Percentiles rank a stretch among this genome's conserved stretches.
Conservation (phyloP, 2,888 invertebrate species). For the Trichogramma evanescens region DNA sequence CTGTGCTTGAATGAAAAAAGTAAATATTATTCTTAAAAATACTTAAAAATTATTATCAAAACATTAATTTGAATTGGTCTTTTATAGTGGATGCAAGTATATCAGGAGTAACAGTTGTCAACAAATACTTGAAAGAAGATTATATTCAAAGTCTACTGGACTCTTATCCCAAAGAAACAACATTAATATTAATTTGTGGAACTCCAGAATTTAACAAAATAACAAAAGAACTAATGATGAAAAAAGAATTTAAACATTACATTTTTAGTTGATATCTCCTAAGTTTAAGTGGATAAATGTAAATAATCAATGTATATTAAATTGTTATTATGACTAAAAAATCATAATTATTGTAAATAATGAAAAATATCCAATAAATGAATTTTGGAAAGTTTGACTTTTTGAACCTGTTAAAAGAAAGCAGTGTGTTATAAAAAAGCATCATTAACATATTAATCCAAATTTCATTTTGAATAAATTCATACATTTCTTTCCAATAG, state of each 20-base stretch:
- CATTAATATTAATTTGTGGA: constrained; percentile 41
- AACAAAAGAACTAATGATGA: too few relatives aligned
- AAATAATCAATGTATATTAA: neutral
- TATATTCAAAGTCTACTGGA: constrained; percentile 24
- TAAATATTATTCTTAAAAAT: constrained; percentile 15
- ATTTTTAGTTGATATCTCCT: too few relatives aligned
- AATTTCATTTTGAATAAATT: too few relatives aligned
- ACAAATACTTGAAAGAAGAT: constrained; percentile 27
- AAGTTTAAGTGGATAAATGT: too few relatives aligned
- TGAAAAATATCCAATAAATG: neutral
- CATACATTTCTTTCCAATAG: too few relatives aligned
- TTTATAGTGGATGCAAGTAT: constrained; percentile 26
- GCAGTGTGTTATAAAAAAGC: too few relatives aligned
- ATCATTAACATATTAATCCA: too few relatives aligned
- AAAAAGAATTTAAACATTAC: too few relatives aligned
- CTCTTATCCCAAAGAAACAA: constrained; percentile 21
- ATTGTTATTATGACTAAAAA: neutral
- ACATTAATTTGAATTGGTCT: constrained; percentile 2
- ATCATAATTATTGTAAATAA: too few relatives aligned
- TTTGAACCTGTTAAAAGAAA: too few relatives aligned
- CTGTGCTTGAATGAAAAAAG: constrained; percentile 33
- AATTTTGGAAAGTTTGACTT: neutral
- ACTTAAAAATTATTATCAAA: neutral
- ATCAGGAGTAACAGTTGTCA: constrained; percentile 32
- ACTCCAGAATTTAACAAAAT: constrained; percentile 32